A percentile compares a stretch with the other conserved stretches of the same genome.
These are phyloP conservation scores for Atopsyche davidsoni DNA, from an alignment of 1,140 invertebrate species.

Conservation along the genomic window DNA sequence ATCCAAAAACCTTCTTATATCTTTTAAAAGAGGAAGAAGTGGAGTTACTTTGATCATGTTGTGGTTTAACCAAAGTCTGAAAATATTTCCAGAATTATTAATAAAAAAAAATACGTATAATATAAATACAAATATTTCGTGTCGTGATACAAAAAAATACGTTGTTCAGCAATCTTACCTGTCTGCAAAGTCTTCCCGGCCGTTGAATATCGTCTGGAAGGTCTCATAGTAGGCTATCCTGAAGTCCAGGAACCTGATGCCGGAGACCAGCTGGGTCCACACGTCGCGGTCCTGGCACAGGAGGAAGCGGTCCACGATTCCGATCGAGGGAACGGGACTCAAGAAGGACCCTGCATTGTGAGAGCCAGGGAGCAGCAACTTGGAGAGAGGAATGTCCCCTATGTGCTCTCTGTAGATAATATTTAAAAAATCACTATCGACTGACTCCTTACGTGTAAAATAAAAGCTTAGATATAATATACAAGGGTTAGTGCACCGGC, in stretches of 20 bases:
- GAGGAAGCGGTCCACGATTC: conserved; percentile 38
- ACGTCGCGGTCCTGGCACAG: conserved; percentile 67
- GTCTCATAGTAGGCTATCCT: conserved; percentile 43
- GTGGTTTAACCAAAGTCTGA: conserved; percentile 67
- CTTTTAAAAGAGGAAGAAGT: conserved; percentile 53
- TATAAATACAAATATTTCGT: too few species aligned
- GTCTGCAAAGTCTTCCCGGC: neutral
- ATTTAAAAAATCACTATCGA: conserved; percentile 12
- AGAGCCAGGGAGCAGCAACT: conserved; percentile 38
- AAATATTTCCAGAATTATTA: conserved; percentile 30
- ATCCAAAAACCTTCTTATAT: conserved; percentile 58
- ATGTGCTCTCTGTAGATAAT: conserved; percentile 34
- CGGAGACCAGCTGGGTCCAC: conserved; percentile 73
- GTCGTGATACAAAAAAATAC: too few species aligned
- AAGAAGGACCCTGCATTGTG: conserved; percentile 48
- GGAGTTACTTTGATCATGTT: conserved; percentile 60
- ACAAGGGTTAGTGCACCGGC: neutral
- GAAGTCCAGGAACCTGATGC: conserved; percentile 75
- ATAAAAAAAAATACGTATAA: conserved; percentile 1
- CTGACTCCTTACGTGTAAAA: conserved; percentile 9
- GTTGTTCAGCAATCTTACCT: too few species aligned
- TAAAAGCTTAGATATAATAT: neutral
- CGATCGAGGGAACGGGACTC: conserved; percentile 36
- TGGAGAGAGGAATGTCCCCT: conserved; percentile 39
- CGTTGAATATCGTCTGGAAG: neutral